These are phyloP conservation scores for Entelurus aequoreus DNA, from an alignment of 2,113 vertebrate genomes.

Conservation along the genomic window DNA sequence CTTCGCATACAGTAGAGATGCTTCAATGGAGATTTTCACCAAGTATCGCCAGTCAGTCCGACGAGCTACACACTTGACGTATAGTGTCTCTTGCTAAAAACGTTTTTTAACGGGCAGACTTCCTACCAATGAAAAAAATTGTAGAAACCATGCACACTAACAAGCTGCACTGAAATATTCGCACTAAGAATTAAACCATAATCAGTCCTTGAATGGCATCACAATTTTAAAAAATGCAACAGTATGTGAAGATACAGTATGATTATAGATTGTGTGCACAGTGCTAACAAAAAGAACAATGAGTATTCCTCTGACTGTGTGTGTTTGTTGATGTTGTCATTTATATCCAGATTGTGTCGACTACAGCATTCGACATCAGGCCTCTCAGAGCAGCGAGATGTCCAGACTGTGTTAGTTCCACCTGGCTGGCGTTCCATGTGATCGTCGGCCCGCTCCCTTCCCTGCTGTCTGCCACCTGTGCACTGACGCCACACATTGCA, in stretches of 20 bases:
- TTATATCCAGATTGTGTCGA: constrained; percentile 30
- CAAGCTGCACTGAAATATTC: too few species aligned
- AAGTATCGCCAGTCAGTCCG: too few species aligned
- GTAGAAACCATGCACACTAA: too few species aligned
- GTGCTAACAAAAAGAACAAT: constrained; percentile 3
- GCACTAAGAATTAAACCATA: too few species aligned
- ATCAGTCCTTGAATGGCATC: too few species aligned
- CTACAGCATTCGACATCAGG: constrained; percentile 44
- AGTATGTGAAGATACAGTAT: constrained; percentile 5
- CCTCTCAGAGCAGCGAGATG: constrained; percentile 33
- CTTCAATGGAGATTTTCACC: too few species aligned
- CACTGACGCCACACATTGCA: constrained; percentile 1
- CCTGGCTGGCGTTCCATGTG: constrained; percentile 49
- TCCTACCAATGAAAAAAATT: too few species aligned
- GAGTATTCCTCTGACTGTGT: not conserved
- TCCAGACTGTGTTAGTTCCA: constrained; percentile 58
- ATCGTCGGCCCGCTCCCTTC: constrained; percentile 44
- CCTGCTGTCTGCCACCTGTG: constrained; percentile 56
- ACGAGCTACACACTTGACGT: too few species aligned
- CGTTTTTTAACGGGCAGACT: too few species aligned
- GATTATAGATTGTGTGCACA: not conserved
- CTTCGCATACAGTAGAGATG: too few species aligned
- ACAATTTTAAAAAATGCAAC: not conserved
- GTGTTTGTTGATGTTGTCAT: not conserved
- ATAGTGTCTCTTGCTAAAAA: too few species aligned